Evolutionary conservation across 2,113 vertebrate species (phyloP).

Genomic region (Pipra filicauda): DNA sequence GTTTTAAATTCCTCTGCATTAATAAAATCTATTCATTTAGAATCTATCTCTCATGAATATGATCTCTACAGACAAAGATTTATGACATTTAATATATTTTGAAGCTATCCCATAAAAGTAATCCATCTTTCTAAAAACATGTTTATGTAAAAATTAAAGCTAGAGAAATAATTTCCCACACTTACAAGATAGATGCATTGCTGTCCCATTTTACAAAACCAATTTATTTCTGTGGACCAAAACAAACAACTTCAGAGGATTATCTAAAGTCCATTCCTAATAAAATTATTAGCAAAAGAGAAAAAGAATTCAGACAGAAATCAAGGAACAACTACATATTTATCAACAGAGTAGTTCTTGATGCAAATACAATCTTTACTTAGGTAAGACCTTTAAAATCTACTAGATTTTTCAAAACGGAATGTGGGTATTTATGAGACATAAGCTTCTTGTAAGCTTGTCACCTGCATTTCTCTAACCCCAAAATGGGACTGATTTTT

Average conservation of each 20-base stretch:
- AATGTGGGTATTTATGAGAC: not conserved
- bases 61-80: conserved; percentile 42
- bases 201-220: not conserved
- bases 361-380: not conserved
- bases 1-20: not conserved
- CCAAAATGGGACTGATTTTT: not conserved
- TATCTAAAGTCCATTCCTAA: not conserved
- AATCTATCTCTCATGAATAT: not conserved
- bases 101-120: not conserved
- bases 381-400: not conserved
- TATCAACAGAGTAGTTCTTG: not conserved
- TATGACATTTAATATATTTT: conserved; percentile 63
- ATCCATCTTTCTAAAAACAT: conserved; percentile 45
- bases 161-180: not conserved
- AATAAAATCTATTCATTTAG: conserved; percentile 31
- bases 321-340: not conserved
- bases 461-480: not conserved
- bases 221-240: not conserved
- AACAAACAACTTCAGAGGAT: not conserved
- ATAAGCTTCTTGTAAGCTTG: not conserved
- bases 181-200: not conserved
- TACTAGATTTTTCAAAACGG: not conserved
- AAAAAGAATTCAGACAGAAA: not conserved
- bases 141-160: conserved; percentile 50
- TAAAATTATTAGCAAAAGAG: not conserved